Percentiles rank a stretch among this genome's conserved stretches.
Conservation (phyloP, 2,888 invertebrate genomes). For the Mesochorus sp. region DNA sequence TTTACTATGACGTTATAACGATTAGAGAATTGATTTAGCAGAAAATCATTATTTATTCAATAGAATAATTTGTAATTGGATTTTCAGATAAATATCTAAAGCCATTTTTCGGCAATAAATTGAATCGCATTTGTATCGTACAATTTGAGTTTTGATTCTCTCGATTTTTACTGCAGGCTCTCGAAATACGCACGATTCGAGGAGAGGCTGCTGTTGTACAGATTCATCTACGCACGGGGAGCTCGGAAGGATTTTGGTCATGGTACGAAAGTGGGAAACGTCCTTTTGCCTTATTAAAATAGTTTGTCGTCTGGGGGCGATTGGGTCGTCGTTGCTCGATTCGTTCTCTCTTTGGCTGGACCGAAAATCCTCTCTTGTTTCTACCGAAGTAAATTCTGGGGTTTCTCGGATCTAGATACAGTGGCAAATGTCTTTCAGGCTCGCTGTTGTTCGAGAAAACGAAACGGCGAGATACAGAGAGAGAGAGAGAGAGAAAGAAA, state of each 20-base stretch:
- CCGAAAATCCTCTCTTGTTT: conserved; percentile 19
- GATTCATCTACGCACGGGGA: conserved; percentile 54
- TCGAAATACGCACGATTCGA: conserved; percentile 41
- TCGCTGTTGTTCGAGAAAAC: conserved; percentile 30
- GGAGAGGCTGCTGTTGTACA: conserved; percentile 30
- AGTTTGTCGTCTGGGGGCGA: conserved; percentile 61
- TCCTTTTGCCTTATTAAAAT: conserved; percentile 72
- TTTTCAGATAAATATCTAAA: too few species aligned
- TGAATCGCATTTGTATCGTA: conserved; percentile 27
- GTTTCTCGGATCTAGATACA: conserved; percentile 72
- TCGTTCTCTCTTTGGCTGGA: conserved; percentile 13
- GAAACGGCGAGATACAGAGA: neutral
- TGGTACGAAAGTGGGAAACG: conserved; percentile 68
- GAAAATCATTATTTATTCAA: too few species aligned
- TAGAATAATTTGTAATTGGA: too few species aligned
- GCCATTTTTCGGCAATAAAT: too few species aligned
- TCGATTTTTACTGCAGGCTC: conserved; percentile 31
- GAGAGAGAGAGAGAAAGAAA: conserved; percentile 40
- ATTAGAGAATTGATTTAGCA: too few species aligned
- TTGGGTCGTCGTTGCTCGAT: conserved; percentile 36
- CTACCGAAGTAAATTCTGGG: conserved; percentile 64
- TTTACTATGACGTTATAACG: too few species aligned
- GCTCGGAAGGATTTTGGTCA: conserved; percentile 46
- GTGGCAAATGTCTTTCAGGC: conserved; percentile 65
- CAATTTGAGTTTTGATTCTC: conserved; percentile 44